Base-by-base conservation (phyloP, 2,113 vertebrate genomes). In the Crotalus tigris region DNA sequence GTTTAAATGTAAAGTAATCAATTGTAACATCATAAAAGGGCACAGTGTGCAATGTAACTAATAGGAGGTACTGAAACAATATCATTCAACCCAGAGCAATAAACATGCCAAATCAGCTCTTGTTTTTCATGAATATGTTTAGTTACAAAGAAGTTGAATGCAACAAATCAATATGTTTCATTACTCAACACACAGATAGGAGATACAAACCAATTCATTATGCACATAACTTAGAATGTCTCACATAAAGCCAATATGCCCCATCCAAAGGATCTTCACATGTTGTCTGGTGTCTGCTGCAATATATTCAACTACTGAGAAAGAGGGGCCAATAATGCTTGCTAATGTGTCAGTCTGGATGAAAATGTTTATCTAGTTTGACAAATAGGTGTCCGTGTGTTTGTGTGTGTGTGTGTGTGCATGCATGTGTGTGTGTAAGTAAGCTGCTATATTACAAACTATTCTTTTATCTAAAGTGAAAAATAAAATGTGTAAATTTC, bases 61-160 rank as follows among this genome's bases (percentile, higher is more conserved):
- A 24, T 12, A n/a, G 85, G 94, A 94, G 90, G 85, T 93, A 92
- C 69, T 87, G 95, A 92, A 93, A 90, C 33, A 91, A 24, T 59
- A 94, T 94, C 23, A 95, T 96, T 95, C 57, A 91, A 94, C 86
- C 95, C 93, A 95, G 96, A 92, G 29, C 59, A 95, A 96, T 94
- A 90, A 92, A 94, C 29, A 91, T 94, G 49, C 49, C 92, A 94
- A 93, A 95, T 94, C 94, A 93, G 92, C 13, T 85, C 69, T 85
- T 59, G 53, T 86, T 92, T 96, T 93, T 90, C 15, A 90, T 91
- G 94, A 96, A 95, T 93, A 93, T 93, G 85, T 59, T 92, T 26
- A 61, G 92, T 93, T 93, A 57, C 0, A 90, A 75, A 75, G 93
- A 64, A 92, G 46, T 69, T 39, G 51, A 93, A 92, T 87, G 33